Base-by-base conservation (phyloP, 2,888 invertebrate species). In the Lordiphosa andalusiaca region DNA sequence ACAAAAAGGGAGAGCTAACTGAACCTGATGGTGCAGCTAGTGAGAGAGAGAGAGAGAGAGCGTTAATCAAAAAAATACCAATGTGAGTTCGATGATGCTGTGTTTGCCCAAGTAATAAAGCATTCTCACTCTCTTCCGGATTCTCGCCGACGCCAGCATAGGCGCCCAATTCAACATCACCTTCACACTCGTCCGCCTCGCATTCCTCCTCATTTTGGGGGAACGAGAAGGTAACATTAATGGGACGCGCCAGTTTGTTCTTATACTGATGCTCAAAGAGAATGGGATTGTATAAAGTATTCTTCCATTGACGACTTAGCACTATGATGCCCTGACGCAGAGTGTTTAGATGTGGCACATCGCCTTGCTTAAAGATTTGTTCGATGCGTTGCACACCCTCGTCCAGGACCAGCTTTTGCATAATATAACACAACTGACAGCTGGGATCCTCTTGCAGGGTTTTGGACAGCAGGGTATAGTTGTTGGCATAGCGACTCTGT, bases 261-360 rank as follows among this genome's bases (percentile, higher is more conserved):
- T 96, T 95, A 87, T 96, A 95, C 88, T 95, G 96, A 87, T 96
- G 96, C 82, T 96, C 96, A 53, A 97, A 92, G 38, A 98, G 91
- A 67, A 97, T 91, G 0, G 98, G 98, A 71, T 98, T 98, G 88
- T 98, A 98, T 16, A 98, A 90, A 3, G 96, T 95, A 89, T 97
- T 98, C 90, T 98, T 98, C 98, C 98, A 98, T 88, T 98, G 98
- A 0, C 98, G 93, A 84, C 97, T 97, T 53, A 98, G 91, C 23
- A 98, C 98, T 86, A 98, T 95, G n/a, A 98, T 95, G 25, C 98
- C 98, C 94, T 97, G 97, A 88, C 97, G 91, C 36, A 98, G 90
- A 0, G 96, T 97, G 65, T 96, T 96, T 9, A 98, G 90, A 61
- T 95, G 94, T 1, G 98, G 98, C 62, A 98, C 92, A 83, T 96